These are phyloP conservation scores for Vireo griseus DNA, from an alignment of 2,797 vertebrate genomes.

Conservation along the genomic window DNA sequence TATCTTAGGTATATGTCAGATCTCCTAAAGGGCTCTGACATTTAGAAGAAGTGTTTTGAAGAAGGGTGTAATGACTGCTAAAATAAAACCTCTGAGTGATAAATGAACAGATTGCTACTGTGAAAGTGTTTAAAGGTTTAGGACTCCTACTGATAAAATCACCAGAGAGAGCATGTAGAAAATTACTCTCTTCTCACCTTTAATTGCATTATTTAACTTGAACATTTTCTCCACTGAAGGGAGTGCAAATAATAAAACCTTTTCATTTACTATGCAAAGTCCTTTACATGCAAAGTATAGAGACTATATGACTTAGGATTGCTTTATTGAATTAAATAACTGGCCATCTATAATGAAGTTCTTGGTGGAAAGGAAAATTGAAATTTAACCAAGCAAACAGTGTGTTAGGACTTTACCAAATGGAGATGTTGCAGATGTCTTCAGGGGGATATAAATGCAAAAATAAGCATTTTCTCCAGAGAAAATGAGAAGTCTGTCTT, in stretches of 20 bases:
- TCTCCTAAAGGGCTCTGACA: conserved; percentile 3
- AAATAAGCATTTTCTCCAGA: not conserved
- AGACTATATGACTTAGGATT: not conserved
- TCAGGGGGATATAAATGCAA: not conserved
- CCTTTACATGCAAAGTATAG: conserved; percentile 47
- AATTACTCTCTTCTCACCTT: conserved; percentile 64
- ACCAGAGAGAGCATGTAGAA: conserved; percentile 49
- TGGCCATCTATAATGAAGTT: not conserved
- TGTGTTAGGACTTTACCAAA: not conserved
- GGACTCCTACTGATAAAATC: conserved; percentile 52
- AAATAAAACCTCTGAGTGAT: conserved; percentile 36
- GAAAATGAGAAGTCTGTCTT: not conserved
- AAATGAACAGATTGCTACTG: conserved; percentile 39
- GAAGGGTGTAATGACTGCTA: conserved; percentile 32
- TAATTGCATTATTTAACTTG: conserved; percentile 68
- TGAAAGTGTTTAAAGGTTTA: conserved; percentile 56
- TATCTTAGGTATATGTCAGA: conserved; percentile 9
- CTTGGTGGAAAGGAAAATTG: not conserved
- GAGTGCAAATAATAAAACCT: conserved; percentile 47
- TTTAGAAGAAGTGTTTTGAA: conserved; percentile 16
- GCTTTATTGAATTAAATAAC: conserved; percentile 40
- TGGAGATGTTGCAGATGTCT: not conserved
- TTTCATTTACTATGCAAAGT: conserved; percentile 63
- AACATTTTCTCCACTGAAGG: conserved; percentile 27
- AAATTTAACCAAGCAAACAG: conserved; percentile 12